phyloP scores from a whole-genome alignment of 2,797 vertebrate genomes.

The Sardinella longiceps region DNA sequence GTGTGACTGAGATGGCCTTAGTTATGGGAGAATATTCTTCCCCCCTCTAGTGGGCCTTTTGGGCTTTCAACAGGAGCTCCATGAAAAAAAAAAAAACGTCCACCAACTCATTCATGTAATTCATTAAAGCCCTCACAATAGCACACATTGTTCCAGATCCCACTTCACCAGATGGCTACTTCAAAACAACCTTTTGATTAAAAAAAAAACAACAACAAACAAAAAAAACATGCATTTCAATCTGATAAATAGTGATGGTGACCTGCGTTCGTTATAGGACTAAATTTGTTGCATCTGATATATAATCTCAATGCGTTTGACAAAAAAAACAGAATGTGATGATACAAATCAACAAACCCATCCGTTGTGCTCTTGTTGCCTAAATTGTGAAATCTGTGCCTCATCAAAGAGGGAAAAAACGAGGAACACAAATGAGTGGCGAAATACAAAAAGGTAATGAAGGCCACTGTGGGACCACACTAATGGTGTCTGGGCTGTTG shows the following conservation, averaged over 20 bases:
- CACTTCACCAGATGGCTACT: neutral
- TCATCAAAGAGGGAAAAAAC: neutral
- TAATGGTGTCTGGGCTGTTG: neutral
- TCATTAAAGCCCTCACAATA: slow-evolving; percentile 8
- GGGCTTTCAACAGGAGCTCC: neutral
- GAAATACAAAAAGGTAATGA: slow-evolving; percentile 5
- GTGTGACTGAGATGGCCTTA: neutral
- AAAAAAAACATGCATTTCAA: neutral
- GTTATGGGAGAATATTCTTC: slow-evolving; percentile 21
- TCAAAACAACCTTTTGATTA: neutral
- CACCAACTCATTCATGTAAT: neutral
- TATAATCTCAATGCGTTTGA: neutral
- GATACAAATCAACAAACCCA: neutral
- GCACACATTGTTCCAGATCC: neutral
- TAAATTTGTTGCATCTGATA: neutral
- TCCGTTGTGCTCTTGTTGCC: neutral
- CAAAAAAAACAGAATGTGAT: neutral
- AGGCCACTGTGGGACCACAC: neutral
- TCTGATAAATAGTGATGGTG: neutral
- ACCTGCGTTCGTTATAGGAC: neutral
- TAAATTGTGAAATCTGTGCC: neutral
- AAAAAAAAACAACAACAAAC: neutral
- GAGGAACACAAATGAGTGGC: neutral
- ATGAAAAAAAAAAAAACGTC: neutral
- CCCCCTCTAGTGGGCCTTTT: slow-evolving; percentile 49